Conservation (phyloP, 2,888 invertebrate species). For the Aphodius granarius region DNA sequence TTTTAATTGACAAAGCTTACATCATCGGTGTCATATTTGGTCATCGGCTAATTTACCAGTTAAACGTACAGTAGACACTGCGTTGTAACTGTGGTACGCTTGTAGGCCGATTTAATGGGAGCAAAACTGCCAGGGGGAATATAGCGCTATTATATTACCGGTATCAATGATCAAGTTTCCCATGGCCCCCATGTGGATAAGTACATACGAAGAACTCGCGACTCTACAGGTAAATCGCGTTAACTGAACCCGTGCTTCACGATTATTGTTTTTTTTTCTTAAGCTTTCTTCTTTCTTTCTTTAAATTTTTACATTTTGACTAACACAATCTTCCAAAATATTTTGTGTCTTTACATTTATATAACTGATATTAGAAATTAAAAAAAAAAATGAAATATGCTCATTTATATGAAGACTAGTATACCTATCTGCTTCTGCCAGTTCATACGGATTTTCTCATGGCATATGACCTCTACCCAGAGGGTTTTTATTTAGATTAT, state of each 20-base stretch:
- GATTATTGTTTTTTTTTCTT: no score
- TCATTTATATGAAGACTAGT: no score
- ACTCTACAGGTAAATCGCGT: no score
- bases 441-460: conserved; percentile 6
- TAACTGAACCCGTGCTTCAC: no score
- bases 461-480: conserved; percentile 12
- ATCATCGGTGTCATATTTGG: not conserved
- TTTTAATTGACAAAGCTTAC: not conserved
- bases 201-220: not conserved
- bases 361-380: no score
- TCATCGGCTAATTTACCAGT: not conserved
- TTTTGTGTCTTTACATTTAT: no score
- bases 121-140: conserved; percentile 7
- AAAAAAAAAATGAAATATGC: no score
- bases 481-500: conserved; percentile 14
- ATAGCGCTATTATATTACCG: conserved; percentile 12
- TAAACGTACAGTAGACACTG: not conserved
- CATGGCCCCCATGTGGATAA: conserved; percentile 11
- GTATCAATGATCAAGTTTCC: conserved; percentile 16
- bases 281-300: no score
- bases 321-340: no score
- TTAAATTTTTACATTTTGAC: no score
- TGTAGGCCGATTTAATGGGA: conserved; percentile 14
- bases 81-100: conserved; percentile 5
- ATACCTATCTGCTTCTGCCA: not conserved